Evolutionary conservation across 2,888 invertebrate species (phyloP), one percentile per base, ranked within the genome.

Genomic region (Serripes groenlandicus): DNA sequence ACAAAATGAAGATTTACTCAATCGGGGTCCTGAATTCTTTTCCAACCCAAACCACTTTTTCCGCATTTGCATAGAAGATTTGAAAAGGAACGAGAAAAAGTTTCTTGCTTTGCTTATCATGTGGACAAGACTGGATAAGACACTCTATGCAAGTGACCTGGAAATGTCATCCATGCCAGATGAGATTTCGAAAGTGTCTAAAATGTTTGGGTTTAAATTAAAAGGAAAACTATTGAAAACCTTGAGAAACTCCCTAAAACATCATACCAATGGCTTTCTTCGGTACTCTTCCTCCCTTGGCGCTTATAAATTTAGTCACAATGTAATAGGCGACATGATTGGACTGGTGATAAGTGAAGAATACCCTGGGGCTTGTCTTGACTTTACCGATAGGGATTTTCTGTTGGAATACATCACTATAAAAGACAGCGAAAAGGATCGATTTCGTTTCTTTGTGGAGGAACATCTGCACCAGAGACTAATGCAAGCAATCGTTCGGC

Each of bases 251-350:
- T 80, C 75, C 4, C 37, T 83, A 26, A 70, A 74, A n/a, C 18
- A 75, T 42, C 80, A 80, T 37, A 26, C 35, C 49, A 71, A 69
- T 52, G 80, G 83, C 21, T 71, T 80, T 56, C 7, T 83, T 4
- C 35, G 30, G 11, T 75, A 60, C 35, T 35, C 66, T 4, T 15
- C 26, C 34, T n/a, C 58, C 9, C 37, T 30, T n/a, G 83, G 79
- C 0, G 35, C 34, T 11, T 83, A 68, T 54, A 30, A n/a, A 7
- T 80, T 83, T 23, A 72, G 62, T 23, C 83, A 83, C 68, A 77
- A 77, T 28, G 74, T 77, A 0, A 79, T 80, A 7, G 56, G 69
- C 35, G 83, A 83, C 34, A 83, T 76, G 79, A 70, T 83, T 28
- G 83, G 79, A 15, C 56, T 83, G 37, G 83, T 83, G 7, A 68